A percentile compares a stretch with the other conserved stretches of the same genome.
Evolutionary conservation across 2,888 invertebrate species (phyloP).

Genomic region (Napeogenes inachia): DNA sequence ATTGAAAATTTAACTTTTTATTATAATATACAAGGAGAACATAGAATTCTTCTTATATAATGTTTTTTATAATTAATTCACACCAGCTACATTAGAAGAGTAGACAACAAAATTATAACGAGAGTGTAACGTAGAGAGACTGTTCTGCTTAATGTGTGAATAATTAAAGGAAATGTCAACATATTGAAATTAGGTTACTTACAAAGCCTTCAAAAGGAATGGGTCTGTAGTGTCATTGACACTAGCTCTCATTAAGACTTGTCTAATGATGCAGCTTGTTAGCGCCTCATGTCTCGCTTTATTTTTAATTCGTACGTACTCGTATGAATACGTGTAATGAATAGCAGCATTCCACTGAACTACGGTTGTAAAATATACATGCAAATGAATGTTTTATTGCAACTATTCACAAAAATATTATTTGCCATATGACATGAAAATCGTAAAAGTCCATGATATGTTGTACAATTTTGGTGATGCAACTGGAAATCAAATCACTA

Average conservation of each 20-base stretch:
- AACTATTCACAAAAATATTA: neutral
- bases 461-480: too few species aligned
- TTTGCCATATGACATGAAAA: neutral
- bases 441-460: too few species aligned
- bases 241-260: conserved; percentile 47
- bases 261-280: conserved; percentile 61
- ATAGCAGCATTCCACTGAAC: conserved; percentile 5
- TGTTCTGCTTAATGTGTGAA: conserved; percentile 3
- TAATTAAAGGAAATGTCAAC: conserved; percentile 10
- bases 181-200: conserved; percentile 23
- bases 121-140: neutral
- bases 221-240: conserved; percentile 25
- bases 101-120: neutral
- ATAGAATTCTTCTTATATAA: neutral
- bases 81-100: neutral
- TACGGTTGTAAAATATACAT: neutral
- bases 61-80: neutral
- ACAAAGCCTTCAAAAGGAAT: conserved; percentile 22
- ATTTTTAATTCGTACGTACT: conserved; percentile 34
- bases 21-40: too few species aligned
- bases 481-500: too few species aligned
- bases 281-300: conserved; percentile 44
- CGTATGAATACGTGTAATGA: conserved; percentile 40
- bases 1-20: neutral
- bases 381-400: neutral